Percentiles rank a stretch among this genome's conserved stretches.
phyloP scores from a whole-genome alignment of 2,797 vertebrate species.

The Simalia tracyae region DNA sequence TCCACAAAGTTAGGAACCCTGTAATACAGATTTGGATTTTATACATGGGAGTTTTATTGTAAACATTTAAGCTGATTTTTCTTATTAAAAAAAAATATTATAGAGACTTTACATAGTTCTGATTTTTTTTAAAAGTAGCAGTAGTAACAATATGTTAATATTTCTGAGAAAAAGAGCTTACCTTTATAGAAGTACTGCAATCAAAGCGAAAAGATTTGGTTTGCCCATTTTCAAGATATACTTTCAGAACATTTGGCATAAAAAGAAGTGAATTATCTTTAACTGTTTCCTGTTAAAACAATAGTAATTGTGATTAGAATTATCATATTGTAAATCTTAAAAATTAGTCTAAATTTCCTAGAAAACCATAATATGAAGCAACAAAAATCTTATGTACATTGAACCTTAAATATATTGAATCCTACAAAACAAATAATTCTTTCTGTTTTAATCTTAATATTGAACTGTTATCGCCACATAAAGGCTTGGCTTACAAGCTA shows the following conservation, averaged over 20 bases:
- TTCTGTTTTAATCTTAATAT: background rate
- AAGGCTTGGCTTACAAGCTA: background rate
- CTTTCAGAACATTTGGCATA: conserved; percentile 99
- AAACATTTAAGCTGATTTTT: background rate
- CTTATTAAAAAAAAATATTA: background rate
- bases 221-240: conserved; percentile 98
- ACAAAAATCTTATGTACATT: background rate
- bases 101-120: background rate
- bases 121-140: background rate
- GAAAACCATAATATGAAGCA: background rate
- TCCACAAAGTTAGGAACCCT: conserved; percentile 30
- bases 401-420: conserved; percentile 3
- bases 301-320: conserved; percentile 51
- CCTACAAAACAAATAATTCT: conserved; percentile 13
- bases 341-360: background rate
- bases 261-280: conserved; percentile 94
- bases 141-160: background rate
- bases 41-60: background rate
- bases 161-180: conserved; percentile 56
- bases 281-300: conserved; percentile 78
- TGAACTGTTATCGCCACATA: background rate
- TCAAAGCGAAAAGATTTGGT: conserved; percentile 98
- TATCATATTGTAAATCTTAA: conserved; percentile 2
- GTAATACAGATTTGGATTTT: background rate
- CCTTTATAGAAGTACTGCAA: conserved; percentile 95